phyloP scores from a whole-genome alignment of 2,888 invertebrate genomes.

The Nemoura dubitans region DNA sequence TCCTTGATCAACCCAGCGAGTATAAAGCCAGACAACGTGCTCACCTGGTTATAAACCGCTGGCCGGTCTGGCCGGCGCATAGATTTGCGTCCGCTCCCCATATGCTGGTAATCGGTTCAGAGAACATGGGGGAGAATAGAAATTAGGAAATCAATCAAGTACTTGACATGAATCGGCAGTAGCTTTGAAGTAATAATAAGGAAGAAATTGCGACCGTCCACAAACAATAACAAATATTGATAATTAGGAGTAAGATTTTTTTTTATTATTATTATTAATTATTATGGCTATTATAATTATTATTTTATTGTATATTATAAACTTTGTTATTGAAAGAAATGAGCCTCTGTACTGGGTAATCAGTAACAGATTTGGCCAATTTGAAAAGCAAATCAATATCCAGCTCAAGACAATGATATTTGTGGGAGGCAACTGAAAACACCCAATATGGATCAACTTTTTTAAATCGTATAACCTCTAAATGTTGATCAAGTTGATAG shows the following conservation, averaged over 20 bases:
- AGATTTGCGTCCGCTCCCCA: background rate
- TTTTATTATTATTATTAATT: background rate
- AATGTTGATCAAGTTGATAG: background rate
- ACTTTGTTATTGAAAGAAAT: background rate
- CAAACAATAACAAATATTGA: conserved; percentile 16
- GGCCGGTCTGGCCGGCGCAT: conserved; percentile 35
- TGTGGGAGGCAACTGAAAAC: background rate
- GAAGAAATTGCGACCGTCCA: conserved; percentile 39
- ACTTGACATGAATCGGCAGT: background rate
- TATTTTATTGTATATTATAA: conserved; percentile 12
- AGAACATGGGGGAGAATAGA: background rate
- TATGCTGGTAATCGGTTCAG: background rate
- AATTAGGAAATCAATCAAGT: background rate
- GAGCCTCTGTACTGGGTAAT: background rate
- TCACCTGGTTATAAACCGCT: conserved; percentile 81
- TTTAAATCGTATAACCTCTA: background rate
- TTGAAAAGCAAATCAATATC: background rate
- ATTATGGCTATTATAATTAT: background rate
- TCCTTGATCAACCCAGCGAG: conserved; percentile 87
- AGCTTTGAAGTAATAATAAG: background rate
- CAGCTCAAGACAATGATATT: background rate
- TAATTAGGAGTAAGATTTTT: background rate
- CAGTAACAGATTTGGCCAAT: background rate
- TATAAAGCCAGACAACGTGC: conserved; percentile 84
- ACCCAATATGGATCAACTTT: background rate